A percentile compares a stretch with the other conserved stretches of the same genome.
phyloP scores from a whole-genome alignment of 2,888 invertebrate genomes.

The Leucoma salicis region DNA sequence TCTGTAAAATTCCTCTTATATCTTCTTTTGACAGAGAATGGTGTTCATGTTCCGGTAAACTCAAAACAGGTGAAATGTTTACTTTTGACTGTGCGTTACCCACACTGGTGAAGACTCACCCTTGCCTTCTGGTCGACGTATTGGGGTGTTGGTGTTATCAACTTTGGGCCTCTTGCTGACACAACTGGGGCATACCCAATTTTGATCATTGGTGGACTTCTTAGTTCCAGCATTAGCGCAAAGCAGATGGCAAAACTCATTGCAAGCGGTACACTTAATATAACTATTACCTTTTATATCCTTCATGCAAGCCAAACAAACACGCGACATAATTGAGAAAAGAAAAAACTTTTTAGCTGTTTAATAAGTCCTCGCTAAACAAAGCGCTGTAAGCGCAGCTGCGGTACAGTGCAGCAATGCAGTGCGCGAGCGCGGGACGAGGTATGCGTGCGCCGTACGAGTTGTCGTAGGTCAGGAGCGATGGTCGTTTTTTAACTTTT shows the following conservation, averaged over 20 bases:
- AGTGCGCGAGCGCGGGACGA: no score
- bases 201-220: neutral
- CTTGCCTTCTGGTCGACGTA: neutral
- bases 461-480: no score
- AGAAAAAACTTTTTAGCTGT: no score
- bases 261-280: neutral
- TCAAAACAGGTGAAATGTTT: neutral
- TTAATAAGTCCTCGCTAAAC: no score
- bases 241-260: neutral
- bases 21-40: neutral
- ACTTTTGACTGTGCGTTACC: neutral
- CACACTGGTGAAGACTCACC: neutral
- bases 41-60: neutral
- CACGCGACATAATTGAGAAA: neutral
- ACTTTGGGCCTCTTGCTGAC: neutral
- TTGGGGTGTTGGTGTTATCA: neutral
- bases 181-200: neutral
- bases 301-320: neutral
- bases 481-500: no score
- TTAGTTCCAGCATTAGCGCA: neutral
- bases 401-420: no score
- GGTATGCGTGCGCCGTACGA: no score
- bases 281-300: neutral
- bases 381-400: no score
- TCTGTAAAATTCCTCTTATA: no score